Percentiles rank a stretch among this genome's conserved stretches.
phyloP scores from a whole-genome alignment of 2,797 vertebrate genomes.

The Lateolabrax maculatus region DNA sequence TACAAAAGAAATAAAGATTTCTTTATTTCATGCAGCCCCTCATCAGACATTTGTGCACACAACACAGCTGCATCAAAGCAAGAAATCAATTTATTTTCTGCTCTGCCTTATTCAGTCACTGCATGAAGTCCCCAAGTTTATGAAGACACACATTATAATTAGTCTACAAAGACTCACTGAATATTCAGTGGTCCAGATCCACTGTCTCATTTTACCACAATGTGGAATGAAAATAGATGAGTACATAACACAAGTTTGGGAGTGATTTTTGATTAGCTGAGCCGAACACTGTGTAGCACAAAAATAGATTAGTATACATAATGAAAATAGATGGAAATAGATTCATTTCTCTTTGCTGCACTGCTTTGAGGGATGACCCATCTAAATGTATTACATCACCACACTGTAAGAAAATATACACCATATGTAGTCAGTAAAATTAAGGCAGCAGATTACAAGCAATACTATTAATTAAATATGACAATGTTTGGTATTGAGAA shows the following conservation, averaged over 20 bases:
- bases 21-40: slow-evolving; percentile 67
- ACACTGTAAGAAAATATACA: background rate
- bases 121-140: slow-evolving; percentile 79
- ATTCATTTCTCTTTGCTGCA: slow-evolving; percentile 46
- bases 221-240: slow-evolving; percentile 70
- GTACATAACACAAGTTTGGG: slow-evolving; percentile 61
- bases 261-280: slow-evolving; percentile 63
- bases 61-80: slow-evolving; percentile 81
- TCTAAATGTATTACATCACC: slow-evolving; percentile 49
- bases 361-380: slow-evolving; percentile 60
- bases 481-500: too few species aligned
- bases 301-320: slow-evolving; percentile 64
- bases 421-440: background rate
- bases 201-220: slow-evolving; percentile 70
- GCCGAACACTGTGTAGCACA: slow-evolving; percentile 26
- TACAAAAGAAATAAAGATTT: slow-evolving; percentile 74
- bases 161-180: slow-evolving; percentile 80
- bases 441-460: background rate
- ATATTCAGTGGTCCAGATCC: slow-evolving; percentile 81
- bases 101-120: slow-evolving; percentile 75
- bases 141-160: slow-evolving; percentile 81
- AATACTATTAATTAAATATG: background rate
- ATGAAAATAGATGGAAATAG: slow-evolving; percentile 50
- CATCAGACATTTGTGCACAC: slow-evolving; percentile 66
- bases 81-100: slow-evolving; percentile 78